Evolutionary conservation across 2,797 vertebrate genomes (phyloP).

Genomic region (Pristis pectinata): DNA sequence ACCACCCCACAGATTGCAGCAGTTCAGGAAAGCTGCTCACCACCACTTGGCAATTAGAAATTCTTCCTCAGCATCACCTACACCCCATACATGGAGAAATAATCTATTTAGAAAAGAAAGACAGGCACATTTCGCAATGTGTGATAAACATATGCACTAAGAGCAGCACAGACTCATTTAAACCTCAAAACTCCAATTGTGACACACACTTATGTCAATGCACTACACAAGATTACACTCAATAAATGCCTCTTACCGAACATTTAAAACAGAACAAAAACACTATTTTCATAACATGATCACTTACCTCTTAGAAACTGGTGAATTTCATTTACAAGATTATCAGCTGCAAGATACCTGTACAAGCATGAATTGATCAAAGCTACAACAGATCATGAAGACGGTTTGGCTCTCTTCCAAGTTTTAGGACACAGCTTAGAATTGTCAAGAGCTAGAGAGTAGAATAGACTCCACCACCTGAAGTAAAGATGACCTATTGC

Average conservation of each 20-base stretch:
- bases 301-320: constrained; percentile 12
- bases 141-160: background rate
- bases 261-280: background rate
- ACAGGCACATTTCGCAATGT: background rate
- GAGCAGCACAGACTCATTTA: background rate
- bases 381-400: background rate
- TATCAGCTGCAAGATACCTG: background rate
- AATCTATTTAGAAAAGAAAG: background rate
- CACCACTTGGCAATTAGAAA: too few species aligned
- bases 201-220: background rate
- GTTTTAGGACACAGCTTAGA: background rate
- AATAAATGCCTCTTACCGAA: background rate
- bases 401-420: background rate
- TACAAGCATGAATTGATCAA: background rate
- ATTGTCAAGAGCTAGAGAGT: too few species aligned
- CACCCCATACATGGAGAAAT: too few species aligned
- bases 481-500: background rate
- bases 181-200: background rate
- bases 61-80: too few species aligned
- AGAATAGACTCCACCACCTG: background rate
- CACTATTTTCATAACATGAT: background rate
- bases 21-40: too few species aligned
- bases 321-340: background rate
- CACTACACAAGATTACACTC: background rate
- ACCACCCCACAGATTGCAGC: too few species aligned